These are phyloP conservation scores for Paraplagusia blochii DNA, from an alignment of 2,113 vertebrate species.

Conservation along the genomic window DNA sequence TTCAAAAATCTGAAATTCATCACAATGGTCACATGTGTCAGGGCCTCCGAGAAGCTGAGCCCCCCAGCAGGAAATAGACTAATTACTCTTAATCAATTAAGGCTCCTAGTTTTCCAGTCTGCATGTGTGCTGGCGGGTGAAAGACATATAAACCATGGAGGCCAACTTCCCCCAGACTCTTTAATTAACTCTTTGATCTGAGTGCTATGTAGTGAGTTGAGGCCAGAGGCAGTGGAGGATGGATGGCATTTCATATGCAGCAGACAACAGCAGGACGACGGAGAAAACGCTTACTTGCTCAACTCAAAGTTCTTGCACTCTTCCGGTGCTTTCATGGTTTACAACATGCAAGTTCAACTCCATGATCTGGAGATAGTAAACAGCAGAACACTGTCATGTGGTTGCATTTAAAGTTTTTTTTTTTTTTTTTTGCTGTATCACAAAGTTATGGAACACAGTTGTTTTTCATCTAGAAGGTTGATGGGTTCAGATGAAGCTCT, in stretches of 20 bases:
- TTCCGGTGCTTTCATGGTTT: slow-evolving; percentile 10
- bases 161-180: slow-evolving; percentile 56
- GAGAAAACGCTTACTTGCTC: slow-evolving; percentile 18
- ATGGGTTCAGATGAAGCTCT: no score
- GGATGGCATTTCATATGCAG: slow-evolving; percentile 29
- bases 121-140: slow-evolving; percentile 53
- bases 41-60: slow-evolving; percentile 18
- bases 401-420: background rate
- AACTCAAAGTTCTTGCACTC: slow-evolving; percentile 19
- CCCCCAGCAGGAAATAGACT: slow-evolving; percentile 40
- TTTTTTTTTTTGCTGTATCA: no score
- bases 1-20: slow-evolving; percentile 19
- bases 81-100: slow-evolving; percentile 66
- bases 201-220: slow-evolving; percentile 35
- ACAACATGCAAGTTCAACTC: background rate
- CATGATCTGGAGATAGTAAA: background rate
- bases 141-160: slow-evolving; percentile 59
- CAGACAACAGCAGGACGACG: slow-evolving; percentile 15
- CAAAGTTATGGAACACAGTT: no score
- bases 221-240: slow-evolving; percentile 42
- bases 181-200: slow-evolving; percentile 68
- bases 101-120: slow-evolving; percentile 50
- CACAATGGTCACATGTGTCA: slow-evolving; percentile 37
- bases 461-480: no score
- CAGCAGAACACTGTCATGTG: background rate